Conservation (phyloP, 1,140 invertebrate genomes). For the Adoxophyes honmai region DNA sequence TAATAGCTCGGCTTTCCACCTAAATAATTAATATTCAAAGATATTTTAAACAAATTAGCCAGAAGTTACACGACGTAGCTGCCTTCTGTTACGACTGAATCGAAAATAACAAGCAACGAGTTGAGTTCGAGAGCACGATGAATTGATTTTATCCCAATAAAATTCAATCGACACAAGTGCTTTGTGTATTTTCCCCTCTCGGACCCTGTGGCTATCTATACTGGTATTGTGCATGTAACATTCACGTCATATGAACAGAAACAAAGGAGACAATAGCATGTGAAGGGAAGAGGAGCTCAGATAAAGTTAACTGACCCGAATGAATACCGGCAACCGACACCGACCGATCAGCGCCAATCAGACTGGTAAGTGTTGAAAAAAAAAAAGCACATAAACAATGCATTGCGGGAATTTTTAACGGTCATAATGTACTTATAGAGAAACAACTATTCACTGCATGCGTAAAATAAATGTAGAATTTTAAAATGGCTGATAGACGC, state of each 20-base stretch:
- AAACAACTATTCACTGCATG: no score
- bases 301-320: conserved; percentile 43
- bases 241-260: conserved; percentile 13
- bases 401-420: no score
- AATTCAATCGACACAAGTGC: conserved; percentile 9
- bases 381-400: conserved; percentile 34
- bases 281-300: conserved; percentile 22
- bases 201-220: neutral
- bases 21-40: no score
- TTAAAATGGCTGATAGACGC: no score
- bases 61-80: no score
- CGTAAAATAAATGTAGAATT: no score
- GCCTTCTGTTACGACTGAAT: neutral
- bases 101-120: neutral
- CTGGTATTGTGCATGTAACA: neutral
- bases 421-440: no score
- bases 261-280: conserved; percentile 7
- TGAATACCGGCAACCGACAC: conserved; percentile 23
- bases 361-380: conserved; percentile 26
- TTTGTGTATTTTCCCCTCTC: conserved; percentile 1
- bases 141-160: conserved; percentile 14
- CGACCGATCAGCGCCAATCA: conserved; percentile 29
- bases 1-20: no score
- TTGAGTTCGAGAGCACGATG: neutral
- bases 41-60: no score